Evolutionary conservation across 1,140 invertebrate genomes (phyloP).

Genomic region (Teleopsis dalmanni): DNA sequence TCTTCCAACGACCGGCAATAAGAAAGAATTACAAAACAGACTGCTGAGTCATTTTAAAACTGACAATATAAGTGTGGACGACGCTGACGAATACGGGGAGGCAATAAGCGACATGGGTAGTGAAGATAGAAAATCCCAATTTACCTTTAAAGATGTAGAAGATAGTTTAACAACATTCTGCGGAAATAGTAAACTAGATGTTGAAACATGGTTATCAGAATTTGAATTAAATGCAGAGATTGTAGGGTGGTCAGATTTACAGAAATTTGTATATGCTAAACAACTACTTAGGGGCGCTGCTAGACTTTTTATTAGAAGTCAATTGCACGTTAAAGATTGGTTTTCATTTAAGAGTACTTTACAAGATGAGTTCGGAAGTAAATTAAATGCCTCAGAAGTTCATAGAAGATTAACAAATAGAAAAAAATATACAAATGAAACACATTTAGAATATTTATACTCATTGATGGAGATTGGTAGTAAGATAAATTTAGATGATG

Average conservation of each 20-base stretch:
- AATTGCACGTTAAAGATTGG: not conserved
- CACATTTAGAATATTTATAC: slow-evolving; percentile 6
- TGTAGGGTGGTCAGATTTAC: not conserved
- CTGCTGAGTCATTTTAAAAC: too few species aligned
- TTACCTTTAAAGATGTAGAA: slow-evolving; percentile 3
- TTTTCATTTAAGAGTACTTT: not conserved
- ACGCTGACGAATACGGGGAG: too few species aligned
- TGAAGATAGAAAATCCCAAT: too few species aligned
- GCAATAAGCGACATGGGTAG: too few species aligned
- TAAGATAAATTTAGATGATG: not conserved
- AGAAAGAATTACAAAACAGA: too few species aligned
- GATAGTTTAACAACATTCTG: not conserved
- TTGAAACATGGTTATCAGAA: slow-evolving; percentile 1
- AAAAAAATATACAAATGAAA: not conserved
- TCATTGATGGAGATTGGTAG: slow-evolving; percentile 3
- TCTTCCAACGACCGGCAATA: too few species aligned
- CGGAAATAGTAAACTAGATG: not conserved
- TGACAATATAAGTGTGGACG: too few species aligned
- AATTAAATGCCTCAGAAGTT: not conserved
- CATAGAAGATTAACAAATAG: not conserved
- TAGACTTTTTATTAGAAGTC: slow-evolving; percentile 3
- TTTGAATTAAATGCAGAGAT: slow-evolving; percentile 1
- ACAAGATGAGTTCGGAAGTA: not conserved
- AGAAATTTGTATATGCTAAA: slow-evolving; percentile 7
- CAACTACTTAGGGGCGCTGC: slow-evolving; percentile 8